phyloP scores from a whole-genome alignment of 2,888 invertebrate species.

The Carterocephalus palaemon region DNA sequence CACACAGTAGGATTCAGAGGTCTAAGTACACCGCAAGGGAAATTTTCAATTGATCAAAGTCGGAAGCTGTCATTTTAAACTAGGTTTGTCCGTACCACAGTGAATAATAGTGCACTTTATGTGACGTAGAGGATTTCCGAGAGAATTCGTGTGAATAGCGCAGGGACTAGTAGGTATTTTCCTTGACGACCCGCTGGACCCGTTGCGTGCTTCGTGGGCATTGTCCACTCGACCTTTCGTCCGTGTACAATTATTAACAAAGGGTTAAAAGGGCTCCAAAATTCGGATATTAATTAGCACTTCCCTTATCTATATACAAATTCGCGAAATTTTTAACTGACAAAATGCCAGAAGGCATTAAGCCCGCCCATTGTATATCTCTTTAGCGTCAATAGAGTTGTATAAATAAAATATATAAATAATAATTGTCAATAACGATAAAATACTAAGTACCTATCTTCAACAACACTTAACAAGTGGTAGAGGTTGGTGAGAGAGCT shows the following conservation, averaged over 20 bases:
- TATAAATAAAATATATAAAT: too few relatives aligned
- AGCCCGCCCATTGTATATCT: too few relatives aligned
- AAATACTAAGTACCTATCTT: too few relatives aligned
- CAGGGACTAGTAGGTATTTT: slow-evolving; percentile 27
- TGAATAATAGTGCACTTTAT: slow-evolving; percentile 69
- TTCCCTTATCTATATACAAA: too few relatives aligned
- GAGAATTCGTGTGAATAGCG: slow-evolving; percentile 57
- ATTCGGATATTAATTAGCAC: slow-evolving; percentile 6
- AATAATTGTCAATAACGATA: too few relatives aligned
- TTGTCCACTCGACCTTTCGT: slow-evolving; percentile 46
- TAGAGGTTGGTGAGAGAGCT: too few relatives aligned
- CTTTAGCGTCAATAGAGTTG: too few relatives aligned
- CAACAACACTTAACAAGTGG: too few relatives aligned
- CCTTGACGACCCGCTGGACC: slow-evolving; percentile 31
- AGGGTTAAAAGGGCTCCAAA: slow-evolving; percentile 1
- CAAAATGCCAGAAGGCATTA: too few relatives aligned
- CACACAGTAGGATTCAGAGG: slow-evolving; percentile 13
- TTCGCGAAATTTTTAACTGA: too few relatives aligned
- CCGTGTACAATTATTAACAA: slow-evolving; percentile 32
- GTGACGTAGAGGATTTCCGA: slow-evolving; percentile 58
- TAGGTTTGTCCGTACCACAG: slow-evolving; percentile 44
- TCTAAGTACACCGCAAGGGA: slow-evolving; percentile 29
- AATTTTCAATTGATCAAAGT: slow-evolving; percentile 56
- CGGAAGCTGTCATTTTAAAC: slow-evolving; percentile 53
- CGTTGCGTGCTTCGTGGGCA: slow-evolving; percentile 37